Percentiles rank a stretch among this genome's conserved stretches.
Evolutionary conservation across 1,140 invertebrate genomes (phyloP).

Genomic region (Lineus longissimus): DNA sequence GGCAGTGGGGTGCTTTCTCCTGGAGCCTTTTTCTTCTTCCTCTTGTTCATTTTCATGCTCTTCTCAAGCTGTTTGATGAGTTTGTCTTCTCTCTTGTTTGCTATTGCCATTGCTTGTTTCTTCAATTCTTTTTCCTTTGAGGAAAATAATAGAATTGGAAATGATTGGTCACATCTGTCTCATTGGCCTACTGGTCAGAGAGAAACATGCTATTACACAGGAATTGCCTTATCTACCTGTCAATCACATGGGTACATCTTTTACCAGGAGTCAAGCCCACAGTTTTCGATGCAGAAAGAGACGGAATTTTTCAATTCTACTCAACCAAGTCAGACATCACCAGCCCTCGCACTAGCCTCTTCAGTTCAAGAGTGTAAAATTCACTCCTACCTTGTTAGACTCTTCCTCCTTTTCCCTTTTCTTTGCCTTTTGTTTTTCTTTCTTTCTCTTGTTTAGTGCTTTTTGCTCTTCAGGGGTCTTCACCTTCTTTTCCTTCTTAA

Average conservation of each 20-base stretch:
- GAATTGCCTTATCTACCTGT: too few species aligned
- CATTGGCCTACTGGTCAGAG: too few species aligned
- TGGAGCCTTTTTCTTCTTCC: constrained; percentile 66
- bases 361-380: too few species aligned
- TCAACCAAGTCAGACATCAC: too few species aligned
- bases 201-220: background rate
- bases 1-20: constrained; percentile 51
- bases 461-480: constrained; percentile 18
- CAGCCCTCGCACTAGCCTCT: too few species aligned
- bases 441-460: constrained; percentile 10
- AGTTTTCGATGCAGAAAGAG: too few species aligned
- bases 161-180: background rate
- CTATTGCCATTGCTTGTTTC: constrained; percentile 61
- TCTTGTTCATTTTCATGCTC: constrained; percentile 75
- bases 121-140: constrained; percentile 61
- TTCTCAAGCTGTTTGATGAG: constrained; percentile 78
- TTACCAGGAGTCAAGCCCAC: too few species aligned
- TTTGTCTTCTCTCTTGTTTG: constrained; percentile 74
- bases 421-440: constrained; percentile 8
- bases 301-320: too few species aligned
- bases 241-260: too few species aligned
- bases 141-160: constrained; percentile 6
- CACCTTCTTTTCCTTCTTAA: constrained; percentile 12
- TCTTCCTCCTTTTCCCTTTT: constrained; percentile 16
- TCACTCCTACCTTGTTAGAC: background rate